Evolutionary conservation across 2,113 vertebrate species (phyloP).

Genomic region (Scytalopus superciliaris): DNA sequence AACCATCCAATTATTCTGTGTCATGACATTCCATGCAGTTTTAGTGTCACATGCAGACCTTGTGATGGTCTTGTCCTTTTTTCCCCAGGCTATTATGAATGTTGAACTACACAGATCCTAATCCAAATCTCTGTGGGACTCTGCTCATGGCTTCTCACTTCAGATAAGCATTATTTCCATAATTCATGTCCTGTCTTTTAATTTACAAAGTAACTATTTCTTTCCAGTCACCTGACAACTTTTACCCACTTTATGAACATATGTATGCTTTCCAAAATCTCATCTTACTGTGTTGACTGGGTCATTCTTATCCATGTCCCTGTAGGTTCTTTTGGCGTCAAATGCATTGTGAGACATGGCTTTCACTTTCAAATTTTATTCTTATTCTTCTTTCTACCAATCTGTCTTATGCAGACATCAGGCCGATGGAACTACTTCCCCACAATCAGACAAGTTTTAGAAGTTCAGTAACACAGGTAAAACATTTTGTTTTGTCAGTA

Average conservation of each 20-base stretch:
- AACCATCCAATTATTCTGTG: background rate
- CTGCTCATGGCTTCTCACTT: background rate
- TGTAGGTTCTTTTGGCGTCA: background rate
- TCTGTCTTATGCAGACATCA: background rate
- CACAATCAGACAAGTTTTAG: background rate
- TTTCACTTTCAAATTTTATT: background rate
- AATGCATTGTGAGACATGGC: background rate
- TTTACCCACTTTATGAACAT: background rate
- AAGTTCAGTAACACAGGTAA: background rate
- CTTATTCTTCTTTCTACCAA: background rate
- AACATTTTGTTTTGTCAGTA: background rate
- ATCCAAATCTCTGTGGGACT: background rate
- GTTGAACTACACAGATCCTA: background rate
- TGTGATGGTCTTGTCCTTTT: background rate
- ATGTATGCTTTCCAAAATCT: background rate
- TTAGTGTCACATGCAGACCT: background rate
- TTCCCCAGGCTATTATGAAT: background rate
- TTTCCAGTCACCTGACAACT: background rate
- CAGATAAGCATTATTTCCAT: background rate
- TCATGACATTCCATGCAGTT: background rate
- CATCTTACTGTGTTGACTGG: background rate
- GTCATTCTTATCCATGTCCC: background rate
- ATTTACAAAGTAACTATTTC: background rate
- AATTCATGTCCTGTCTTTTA: background rate
- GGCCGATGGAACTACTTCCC: background rate